Percentiles rank a stretch among this genome's conserved stretches.
Evolutionary conservation across 2,113 vertebrate species (phyloP).

Genomic region (Oplegnathus fasciatus): DNA sequence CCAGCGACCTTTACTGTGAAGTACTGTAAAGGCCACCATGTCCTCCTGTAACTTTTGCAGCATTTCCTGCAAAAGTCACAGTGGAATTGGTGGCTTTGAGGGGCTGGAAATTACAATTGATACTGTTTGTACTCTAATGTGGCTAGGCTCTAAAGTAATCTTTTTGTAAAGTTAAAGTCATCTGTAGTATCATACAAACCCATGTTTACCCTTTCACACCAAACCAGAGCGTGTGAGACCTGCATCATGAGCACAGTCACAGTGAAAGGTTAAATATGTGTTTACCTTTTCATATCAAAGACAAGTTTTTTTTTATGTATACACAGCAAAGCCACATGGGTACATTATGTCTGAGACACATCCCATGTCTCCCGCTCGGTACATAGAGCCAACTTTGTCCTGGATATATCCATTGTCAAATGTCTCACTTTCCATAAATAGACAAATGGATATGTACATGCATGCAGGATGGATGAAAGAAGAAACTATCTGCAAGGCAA

Average conservation of each 20-base stretch:
- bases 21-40: conserved; percentile 8
- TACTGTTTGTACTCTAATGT: no score
- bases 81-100: background rate
- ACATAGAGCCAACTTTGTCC: conserved; percentile 1
- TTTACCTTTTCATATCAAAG: background rate
- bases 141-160: background rate
- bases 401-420: conserved; percentile 14
- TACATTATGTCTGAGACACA: conserved; percentile 8
- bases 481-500: conserved; percentile 15
- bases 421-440: conserved; percentile 30
- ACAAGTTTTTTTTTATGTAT: background rate
- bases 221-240: background rate
- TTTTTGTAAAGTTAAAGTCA: background rate
- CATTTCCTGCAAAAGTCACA: background rate
- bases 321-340: background rate
- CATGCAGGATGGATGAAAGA: conserved; percentile 5
- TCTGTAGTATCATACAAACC: background rate
- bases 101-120: background rate
- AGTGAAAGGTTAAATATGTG: background rate
- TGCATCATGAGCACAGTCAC: background rate
- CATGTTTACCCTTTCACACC: background rate
- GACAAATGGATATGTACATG: conserved; percentile 4
- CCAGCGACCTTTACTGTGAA: conserved; percentile 24
- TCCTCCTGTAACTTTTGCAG: conserved; percentile 2
- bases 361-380: background rate